Evolutionary conservation across 2,113 vertebrate genomes (phyloP).

Genomic region (Marmota monax): DNA sequence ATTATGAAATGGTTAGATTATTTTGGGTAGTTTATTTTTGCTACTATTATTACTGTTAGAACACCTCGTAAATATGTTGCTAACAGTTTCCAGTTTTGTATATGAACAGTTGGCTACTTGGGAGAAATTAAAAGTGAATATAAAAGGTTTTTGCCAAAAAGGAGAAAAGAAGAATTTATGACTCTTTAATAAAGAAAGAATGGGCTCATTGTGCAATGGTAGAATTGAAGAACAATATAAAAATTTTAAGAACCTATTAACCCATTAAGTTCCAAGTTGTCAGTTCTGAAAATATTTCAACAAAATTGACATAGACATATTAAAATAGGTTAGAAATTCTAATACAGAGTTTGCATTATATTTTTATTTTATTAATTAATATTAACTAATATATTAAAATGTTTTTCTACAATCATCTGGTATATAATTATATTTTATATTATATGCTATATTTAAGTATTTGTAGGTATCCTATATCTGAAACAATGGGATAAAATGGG

Average conservation of each 20-base stretch:
- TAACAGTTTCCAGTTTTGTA: background rate
- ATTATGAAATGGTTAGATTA: background rate
- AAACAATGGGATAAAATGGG: background rate
- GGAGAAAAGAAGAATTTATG: slow-evolving; percentile 9
- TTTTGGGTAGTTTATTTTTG: slow-evolving; percentile 18
- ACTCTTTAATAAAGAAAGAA: background rate
- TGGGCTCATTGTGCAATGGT: background rate
- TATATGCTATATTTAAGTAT: background rate
- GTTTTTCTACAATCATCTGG: background rate
- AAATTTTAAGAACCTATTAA: background rate
- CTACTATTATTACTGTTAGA: background rate
- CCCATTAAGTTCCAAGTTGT: no score
- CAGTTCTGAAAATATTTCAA: background rate
- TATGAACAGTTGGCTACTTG: background rate
- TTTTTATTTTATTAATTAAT: background rate
- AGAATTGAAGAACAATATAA: background rate
- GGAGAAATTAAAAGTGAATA: slow-evolving; percentile 18
- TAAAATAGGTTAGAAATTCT: background rate
- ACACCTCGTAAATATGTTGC: slow-evolving; percentile 9
- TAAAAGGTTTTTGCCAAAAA: background rate
- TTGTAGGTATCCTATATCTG: background rate
- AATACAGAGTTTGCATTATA: background rate
- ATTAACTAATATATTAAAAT: no score
- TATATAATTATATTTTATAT: background rate
- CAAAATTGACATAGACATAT: background rate